Conservation (phyloP, 37 sponge, comb jelly and placozoan species). For the Spongia lamella region DNA sequence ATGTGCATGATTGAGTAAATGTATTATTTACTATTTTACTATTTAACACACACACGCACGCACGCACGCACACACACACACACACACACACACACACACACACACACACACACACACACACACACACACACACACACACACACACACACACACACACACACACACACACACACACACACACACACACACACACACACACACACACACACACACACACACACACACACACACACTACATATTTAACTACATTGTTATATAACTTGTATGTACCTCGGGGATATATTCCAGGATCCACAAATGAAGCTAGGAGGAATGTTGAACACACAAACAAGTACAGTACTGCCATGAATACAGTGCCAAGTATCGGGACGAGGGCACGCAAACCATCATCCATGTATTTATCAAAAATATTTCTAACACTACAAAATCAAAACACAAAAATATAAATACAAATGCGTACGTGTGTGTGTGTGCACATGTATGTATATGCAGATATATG, state of each 20-base stretch:
- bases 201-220: slow-evolving; percentile 35
- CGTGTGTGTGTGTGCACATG: neutral
- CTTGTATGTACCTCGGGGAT: slow-evolving; percentile 81
- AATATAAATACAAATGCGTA: too few species aligned
- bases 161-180: slow-evolving; percentile 19
- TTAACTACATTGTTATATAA: neutral
- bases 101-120: neutral
- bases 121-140: neutral
- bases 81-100: neutral
- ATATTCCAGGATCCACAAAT: slow-evolving; percentile 92
- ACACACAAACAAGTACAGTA: slow-evolving; percentile 76
- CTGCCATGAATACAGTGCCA: slow-evolving; percentile 53
- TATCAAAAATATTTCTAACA: slow-evolving; percentile 51
- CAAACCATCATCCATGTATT: slow-evolving; percentile 17
- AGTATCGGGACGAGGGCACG: slow-evolving; percentile 48
- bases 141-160: neutral
- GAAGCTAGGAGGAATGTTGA: slow-evolving; percentile 86
- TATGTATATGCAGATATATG: slow-evolving; percentile 9
- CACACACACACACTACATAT: slow-evolving; percentile 30
- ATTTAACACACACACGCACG: too few species aligned
- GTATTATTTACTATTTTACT: too few species aligned
- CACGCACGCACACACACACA: too few species aligned
- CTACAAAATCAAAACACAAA: too few species aligned
- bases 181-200: slow-evolving; percentile 41
- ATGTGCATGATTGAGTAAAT: too few species aligned